Base-by-base conservation (phyloP, 2,113 vertebrate species). In the Gymnorhina tibicen region DNA sequence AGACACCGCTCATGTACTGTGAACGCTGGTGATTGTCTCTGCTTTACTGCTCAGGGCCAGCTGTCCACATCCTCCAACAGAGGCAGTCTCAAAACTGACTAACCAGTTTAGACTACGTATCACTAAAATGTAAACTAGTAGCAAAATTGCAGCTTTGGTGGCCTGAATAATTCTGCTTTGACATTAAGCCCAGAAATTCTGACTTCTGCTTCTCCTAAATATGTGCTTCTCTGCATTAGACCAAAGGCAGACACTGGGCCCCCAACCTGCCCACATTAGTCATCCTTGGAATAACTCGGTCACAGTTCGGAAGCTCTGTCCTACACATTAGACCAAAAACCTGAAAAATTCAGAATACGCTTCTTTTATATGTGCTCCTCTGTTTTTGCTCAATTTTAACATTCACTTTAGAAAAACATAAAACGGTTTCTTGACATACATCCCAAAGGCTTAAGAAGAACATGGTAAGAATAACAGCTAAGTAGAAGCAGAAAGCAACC, bases 1-100 rank as follows among this genome's bases (percentile, higher is more conserved):
- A 53, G 70, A 27, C 2, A 1, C 52, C 1, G 0, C 49, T 76
- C 32, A 52, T 5, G 5, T 2, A 26, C 56, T 62, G 24, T 24
- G 55, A 80, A 41, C 1, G 2, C 15, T 26, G 66, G 18, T 13
- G 19, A 11, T 32, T 59, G 62, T 28, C 67, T 96, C 8, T 67
- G 37, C 59, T 41, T 41, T 69, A 9, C 37, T 62, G 39, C 66
- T 33, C 60, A 89, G 90, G 49, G 60, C 28, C 49, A 96, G 76
- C 52, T 87, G 47, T 26, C 75, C 87, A 46, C 21, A 81, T 7
- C 87, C 14, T 35, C 24, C 15, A 91, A 37, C 86, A 90, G 55
- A 90, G 23, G 16, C 63, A 39, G 30, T 12, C 72, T 67, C 67
- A 80, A 19, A 85, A 66, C 27, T 47, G 79, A 81, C 55, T 55